Evolutionary conservation across 2,113 vertebrate genomes (phyloP), one percentile per base, ranked within the genome.

Genomic region (Macquaria ambigua): DNA sequence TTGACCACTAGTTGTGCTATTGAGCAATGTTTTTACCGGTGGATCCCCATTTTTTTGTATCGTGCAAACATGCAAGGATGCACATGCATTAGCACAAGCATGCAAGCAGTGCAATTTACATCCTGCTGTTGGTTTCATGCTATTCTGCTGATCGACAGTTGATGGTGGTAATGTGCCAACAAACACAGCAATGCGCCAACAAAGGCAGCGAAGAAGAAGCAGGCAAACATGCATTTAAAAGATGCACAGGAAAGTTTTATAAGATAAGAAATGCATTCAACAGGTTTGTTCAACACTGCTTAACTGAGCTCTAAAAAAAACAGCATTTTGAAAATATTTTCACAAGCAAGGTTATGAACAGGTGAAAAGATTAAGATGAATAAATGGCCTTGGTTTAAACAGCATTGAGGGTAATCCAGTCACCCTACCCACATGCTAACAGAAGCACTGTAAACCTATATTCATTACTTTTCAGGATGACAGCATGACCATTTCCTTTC

Each of bases 331-430:
- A 67, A 66, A 61, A 61, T 11, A 61, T 74, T 53, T 64, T 28
- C 39, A 56, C 3, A 68, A 64, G 8, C 18, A 64, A 8, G 23
- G 64, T 77, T 73, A 67, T 11, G 21, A 53, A 53, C 18, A 84
- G 28, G 21, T 31, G 18, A 77, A 34, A 70, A 80, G 63, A 71
- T 88, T 39, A 56, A 18, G 20, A 37, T 79, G 43, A 74, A 83
- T 68, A 63, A 75, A 80, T 46, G 50, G 8, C 39, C 58, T n/a
- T 78, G 53, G 39, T 78, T 81, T 81, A 39, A 75, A 73, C 34
- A 31, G 39, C 8, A 50, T 15, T 48, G 10, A 70, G 4, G 12
- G 18, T 81, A 74, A 90, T 84, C 69, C 21, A 85, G 41, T 53
- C 67, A 53, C 8, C 62, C 58, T 69, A 34, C 64, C 37, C 71